phyloP scores from a whole-genome alignment of 2,797 vertebrate genomes.

The Potorous gilbertii region DNA sequence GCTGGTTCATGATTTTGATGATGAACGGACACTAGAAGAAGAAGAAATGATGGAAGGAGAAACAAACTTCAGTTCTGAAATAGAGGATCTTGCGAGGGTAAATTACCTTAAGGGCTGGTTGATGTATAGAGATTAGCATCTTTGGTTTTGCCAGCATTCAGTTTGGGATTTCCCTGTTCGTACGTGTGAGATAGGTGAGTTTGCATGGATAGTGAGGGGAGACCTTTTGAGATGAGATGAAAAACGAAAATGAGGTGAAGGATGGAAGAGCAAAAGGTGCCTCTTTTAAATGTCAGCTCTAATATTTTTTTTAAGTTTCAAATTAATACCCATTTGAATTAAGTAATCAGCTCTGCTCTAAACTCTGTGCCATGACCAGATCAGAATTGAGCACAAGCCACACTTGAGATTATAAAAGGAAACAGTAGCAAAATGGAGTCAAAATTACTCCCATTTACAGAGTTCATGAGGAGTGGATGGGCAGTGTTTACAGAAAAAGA shows the following conservation, averaged over 20 bases:
- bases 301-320: neutral
- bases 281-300: neutral
- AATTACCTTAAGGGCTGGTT: conserved; percentile 75
- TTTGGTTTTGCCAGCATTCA: neutral
- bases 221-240: neutral
- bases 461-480: neutral
- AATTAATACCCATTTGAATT: neutral
- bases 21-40: conserved; percentile 97
- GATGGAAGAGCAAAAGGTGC: neutral
- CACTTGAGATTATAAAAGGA: neutral
- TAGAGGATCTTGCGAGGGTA: conserved; percentile 97
- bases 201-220: neutral
- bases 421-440: neutral
- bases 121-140: neutral
- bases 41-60: conserved; percentile 98
- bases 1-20: conserved; percentile 98
- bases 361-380: neutral
- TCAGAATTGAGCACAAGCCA: neutral
- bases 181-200: neutral
- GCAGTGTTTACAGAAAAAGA: neutral
- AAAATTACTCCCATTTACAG: neutral
- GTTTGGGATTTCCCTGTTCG: no score
- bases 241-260: neutral
- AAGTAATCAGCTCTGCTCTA: neutral
- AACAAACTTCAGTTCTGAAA: conserved; percentile 93